Evolutionary conservation across 2,797 vertebrate species (phyloP).

Genomic region (Sphenopsis melanotis): DNA sequence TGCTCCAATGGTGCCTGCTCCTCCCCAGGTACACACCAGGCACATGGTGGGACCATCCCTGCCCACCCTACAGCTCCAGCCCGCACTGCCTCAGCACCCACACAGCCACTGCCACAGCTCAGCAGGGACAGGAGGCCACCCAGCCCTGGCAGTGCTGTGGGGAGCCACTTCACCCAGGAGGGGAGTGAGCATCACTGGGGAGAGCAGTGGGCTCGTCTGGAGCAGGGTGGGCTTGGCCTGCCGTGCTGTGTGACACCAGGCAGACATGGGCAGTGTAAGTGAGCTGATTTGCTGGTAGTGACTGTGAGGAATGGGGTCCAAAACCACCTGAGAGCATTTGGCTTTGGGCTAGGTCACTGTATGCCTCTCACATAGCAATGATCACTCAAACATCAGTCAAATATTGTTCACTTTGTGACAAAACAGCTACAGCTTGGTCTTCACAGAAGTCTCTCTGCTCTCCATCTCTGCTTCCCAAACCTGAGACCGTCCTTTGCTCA

Average conservation of each 20-base stretch:
- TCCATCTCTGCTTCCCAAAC: neutral
- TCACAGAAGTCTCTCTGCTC: neutral
- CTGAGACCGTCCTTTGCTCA: neutral
- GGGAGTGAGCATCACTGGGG: fast-evolving
- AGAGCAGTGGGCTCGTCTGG: neutral
- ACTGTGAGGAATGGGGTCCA: neutral
- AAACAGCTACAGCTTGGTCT: neutral
- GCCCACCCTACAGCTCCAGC: neutral
- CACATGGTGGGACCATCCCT: fast-evolving
- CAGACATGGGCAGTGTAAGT: neutral
- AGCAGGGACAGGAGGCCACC: neutral
- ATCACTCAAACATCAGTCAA: neutral
- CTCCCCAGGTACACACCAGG: neutral
- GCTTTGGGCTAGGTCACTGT: neutral
- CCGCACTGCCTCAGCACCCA: fast-evolving
- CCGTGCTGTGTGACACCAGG: neutral
- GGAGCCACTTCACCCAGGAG: fast-evolving
- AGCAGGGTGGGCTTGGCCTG: too few relatives aligned
- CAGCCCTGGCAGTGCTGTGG: fast-evolving
- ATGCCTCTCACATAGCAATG: neutral
- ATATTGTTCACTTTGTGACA: neutral
- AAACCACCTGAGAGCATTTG: fast-evolving
- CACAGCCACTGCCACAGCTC: fast-evolving
- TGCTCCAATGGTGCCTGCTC: fast-evolving
- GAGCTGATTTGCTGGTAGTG: neutral